Conservation (phyloP, 2,797 vertebrate species). For the Lepilemur ruficaudatus region DNA sequence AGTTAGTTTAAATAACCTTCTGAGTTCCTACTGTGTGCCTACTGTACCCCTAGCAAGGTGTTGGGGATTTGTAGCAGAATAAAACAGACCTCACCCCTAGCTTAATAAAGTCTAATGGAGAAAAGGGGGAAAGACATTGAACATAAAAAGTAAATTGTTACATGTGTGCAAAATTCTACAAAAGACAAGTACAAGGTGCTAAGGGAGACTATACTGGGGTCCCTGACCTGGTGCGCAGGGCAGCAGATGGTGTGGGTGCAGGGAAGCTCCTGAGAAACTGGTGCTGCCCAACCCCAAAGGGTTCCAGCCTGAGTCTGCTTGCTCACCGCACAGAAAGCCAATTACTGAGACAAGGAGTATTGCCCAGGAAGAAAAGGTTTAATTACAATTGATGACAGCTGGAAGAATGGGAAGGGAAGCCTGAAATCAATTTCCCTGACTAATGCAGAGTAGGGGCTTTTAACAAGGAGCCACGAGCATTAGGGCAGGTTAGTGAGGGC, state of each 20-base stretch:
- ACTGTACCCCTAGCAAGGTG: not conserved
- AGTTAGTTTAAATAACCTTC: not conserved
- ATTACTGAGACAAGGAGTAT: not conserved
- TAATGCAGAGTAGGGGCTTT: not conserved
- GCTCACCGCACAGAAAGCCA: not conserved
- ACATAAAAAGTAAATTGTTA: not conserved
- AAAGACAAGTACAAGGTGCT: not conserved
- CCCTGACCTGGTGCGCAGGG: too few relatives aligned
- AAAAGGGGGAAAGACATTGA: not conserved
- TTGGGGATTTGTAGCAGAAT: not conserved
- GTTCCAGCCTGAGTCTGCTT: not conserved
- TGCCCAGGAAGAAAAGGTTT: not conserved
- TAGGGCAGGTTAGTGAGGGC: not conserved
- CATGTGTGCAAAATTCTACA: not conserved
- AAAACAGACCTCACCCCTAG: not conserved
- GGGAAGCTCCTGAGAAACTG: not conserved
- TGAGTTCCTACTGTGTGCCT: not conserved
- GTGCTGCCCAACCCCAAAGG: not conserved
- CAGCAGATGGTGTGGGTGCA: not conserved
- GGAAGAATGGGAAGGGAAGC: not conserved
- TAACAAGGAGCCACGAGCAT: not conserved
- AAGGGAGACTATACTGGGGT: not conserved
- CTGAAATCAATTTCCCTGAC: not conserved
- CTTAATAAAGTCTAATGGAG: not conserved
- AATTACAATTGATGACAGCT: not conserved